phyloP scores from a whole-genome alignment of 2,888 invertebrate species.

The Trissolcus japonicus region DNA sequence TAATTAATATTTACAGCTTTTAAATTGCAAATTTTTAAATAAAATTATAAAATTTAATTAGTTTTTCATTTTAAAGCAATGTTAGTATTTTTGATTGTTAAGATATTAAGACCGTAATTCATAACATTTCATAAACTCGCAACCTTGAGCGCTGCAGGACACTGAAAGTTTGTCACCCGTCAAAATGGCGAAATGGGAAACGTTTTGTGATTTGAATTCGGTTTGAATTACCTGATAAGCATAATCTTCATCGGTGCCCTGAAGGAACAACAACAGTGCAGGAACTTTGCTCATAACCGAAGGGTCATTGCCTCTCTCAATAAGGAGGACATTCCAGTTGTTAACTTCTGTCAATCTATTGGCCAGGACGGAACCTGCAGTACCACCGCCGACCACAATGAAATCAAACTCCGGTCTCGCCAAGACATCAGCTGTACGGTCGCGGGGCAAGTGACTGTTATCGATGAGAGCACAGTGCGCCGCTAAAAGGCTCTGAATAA shows the following conservation, averaged over 20 bases:
- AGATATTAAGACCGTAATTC: too few relatives aligned
- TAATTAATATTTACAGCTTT: too few relatives aligned
- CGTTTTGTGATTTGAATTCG: background rate
- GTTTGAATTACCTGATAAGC: constrained; percentile 72
- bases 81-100: too few relatives aligned
- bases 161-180: background rate
- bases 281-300: constrained; percentile 76
- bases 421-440: constrained; percentile 76
- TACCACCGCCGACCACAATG: constrained; percentile 76
- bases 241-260: constrained; percentile 76
- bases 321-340: constrained; percentile 77
- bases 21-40: too few relatives aligned
- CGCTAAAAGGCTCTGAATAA: constrained; percentile 79
- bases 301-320: constrained; percentile 79
- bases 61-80: too few relatives aligned
- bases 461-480: constrained; percentile 80
- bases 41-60: too few relatives aligned
- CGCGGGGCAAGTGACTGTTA: constrained; percentile 79
- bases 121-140: too few relatives aligned
- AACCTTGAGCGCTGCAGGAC: too few relatives aligned
- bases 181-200: background rate
- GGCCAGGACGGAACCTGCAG: constrained; percentile 79
- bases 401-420: constrained; percentile 66
- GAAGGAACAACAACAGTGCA: constrained; percentile 68
- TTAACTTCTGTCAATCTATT: constrained; percentile 76